Percentiles rank a stretch among this genome's conserved stretches.
Evolutionary conservation across 2,888 invertebrate genomes (phyloP).

Genomic region (Brachyopa scutellaris): DNA sequence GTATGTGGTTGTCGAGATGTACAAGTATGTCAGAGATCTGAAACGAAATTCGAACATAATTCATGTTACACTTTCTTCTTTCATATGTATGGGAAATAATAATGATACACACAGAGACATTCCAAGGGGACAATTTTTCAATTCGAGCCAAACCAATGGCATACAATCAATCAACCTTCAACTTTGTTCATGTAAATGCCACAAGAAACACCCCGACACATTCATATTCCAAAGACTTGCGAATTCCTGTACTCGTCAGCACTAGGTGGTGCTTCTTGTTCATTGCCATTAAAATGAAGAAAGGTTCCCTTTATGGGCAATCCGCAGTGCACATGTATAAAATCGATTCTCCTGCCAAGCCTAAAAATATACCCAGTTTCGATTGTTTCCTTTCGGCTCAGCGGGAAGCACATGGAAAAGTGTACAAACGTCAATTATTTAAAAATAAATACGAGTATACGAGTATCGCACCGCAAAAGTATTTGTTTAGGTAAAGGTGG

Average conservation of each 20-base stretch:
- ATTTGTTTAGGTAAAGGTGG: constrained; percentile 8
- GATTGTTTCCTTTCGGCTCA: constrained; percentile 50
- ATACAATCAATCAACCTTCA: constrained; percentile 67
- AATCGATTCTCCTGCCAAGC: constrained; percentile 51
- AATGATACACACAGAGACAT: constrained; percentile 19
- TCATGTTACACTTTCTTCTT: constrained; percentile 21
- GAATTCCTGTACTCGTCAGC: background rate
- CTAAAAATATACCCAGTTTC: constrained; percentile 29
- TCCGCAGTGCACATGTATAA: constrained; percentile 20
- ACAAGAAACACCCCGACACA: constrained; percentile 34
- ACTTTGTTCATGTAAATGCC: constrained; percentile 53
- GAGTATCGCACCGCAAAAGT: constrained; percentile 45
- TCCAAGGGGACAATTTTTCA: constrained; percentile 42
- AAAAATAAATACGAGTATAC: constrained; percentile 73
- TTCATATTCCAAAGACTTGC: constrained; percentile 16
- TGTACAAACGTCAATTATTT: constrained; percentile 66
- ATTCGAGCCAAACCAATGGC: constrained; percentile 51
- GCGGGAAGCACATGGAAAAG: constrained; percentile 40
- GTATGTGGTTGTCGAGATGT: constrained; percentile 7
- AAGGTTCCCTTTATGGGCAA: constrained; percentile 28
- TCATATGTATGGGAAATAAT: constrained; percentile 12
- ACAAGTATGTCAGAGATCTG: constrained; percentile 42
- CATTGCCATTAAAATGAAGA: constrained; percentile 23
- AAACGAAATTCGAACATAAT: constrained; percentile 50
- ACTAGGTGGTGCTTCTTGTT: constrained; percentile 3